phyloP scores from a whole-genome alignment of 2,888 invertebrate genomes.

The Lordiphosa fenestrarum region DNA sequence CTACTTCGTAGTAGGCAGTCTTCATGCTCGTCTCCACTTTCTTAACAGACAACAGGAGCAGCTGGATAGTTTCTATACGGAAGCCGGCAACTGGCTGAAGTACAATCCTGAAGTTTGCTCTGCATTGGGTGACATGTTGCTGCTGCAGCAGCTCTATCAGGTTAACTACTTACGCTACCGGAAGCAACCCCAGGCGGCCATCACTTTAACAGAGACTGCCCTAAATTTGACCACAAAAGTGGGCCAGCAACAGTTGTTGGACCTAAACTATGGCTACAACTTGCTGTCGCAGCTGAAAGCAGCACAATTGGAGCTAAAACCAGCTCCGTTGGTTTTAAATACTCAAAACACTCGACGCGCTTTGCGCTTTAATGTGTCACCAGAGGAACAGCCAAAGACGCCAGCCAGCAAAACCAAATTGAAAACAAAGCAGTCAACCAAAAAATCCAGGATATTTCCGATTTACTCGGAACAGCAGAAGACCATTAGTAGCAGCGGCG shows the following conservation, averaged over 20 bases:
- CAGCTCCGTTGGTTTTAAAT: background rate
- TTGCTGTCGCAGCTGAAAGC: constrained; percentile 56
- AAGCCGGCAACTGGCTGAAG: constrained; percentile 54
- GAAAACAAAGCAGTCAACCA: constrained; percentile 5
- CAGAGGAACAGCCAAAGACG: constrained; percentile 28
- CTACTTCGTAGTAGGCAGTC: constrained; percentile 68
- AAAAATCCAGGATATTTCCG: constrained; percentile 23
- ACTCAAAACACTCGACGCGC: constrained; percentile 42
- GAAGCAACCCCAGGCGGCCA: constrained; percentile 52
- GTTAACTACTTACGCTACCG: constrained; percentile 69
- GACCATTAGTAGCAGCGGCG: constrained; percentile 1
- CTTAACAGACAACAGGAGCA: constrained; percentile 63
- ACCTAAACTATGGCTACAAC: constrained; percentile 63
- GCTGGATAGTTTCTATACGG: constrained; percentile 65
- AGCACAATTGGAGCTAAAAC: constrained; percentile 43
- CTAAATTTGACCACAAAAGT: constrained; percentile 23
- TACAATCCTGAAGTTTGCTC: constrained; percentile 22
- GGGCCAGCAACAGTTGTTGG: constrained; percentile 29
- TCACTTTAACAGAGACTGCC: constrained; percentile 39
- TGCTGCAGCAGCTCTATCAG: constrained; percentile 62
- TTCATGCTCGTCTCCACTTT: constrained; percentile 72
- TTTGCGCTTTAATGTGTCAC: constrained; percentile 55
- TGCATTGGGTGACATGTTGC: constrained; percentile 43
- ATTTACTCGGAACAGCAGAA: constrained; percentile 47
- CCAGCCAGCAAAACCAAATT: background rate